Evolutionary conservation across 1,140 invertebrate genomes (phyloP).

Genomic region (Drosophila hydei): DNA sequence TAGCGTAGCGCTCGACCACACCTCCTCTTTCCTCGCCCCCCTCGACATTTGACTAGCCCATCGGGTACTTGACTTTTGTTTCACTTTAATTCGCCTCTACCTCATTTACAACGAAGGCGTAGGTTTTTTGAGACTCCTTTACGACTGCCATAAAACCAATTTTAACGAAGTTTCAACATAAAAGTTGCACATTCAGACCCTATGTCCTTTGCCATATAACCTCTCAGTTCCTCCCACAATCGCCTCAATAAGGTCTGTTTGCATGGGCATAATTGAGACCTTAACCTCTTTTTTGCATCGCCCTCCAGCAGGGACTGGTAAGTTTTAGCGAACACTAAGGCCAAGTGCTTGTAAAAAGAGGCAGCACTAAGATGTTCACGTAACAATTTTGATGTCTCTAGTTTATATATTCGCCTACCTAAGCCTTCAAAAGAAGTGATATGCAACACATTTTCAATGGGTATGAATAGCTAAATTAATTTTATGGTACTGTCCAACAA

Average conservation of each 20-base stretch:
- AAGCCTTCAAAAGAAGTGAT: too few relatives aligned
- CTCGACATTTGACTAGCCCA: not conserved
- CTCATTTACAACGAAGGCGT: conserved; percentile 14
- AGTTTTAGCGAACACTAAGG: conserved; percentile 41
- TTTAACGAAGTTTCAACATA: conserved; percentile 77
- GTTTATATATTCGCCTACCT: too few relatives aligned
- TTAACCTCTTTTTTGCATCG: not conserved
- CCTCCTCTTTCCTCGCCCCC: conserved; percentile 9
- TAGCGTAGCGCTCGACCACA: conserved; percentile 55
- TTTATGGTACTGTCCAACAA: conserved; percentile 35
- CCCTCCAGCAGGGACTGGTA: conserved; percentile 25
- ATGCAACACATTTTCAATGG: not conserved
- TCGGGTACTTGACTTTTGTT: conserved; percentile 5
- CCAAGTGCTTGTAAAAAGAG: too few relatives aligned
- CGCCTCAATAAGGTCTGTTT: conserved; percentile 20
- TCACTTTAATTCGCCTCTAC: not conserved
- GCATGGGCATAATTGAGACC: conserved; percentile 54
- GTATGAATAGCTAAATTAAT: conserved; percentile 62
- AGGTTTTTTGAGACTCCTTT: conserved; percentile 60
- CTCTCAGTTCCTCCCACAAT: conserved; percentile 10
- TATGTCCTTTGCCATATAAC: conserved; percentile 8
- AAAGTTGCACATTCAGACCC: conserved; percentile 55
- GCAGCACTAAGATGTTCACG: too few relatives aligned
- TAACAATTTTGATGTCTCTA: too few relatives aligned
- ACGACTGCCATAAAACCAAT: conserved; percentile 70